phyloP scores from a whole-genome alignment of 2,888 invertebrate genomes.

The Mythimna vitellina region DNA sequence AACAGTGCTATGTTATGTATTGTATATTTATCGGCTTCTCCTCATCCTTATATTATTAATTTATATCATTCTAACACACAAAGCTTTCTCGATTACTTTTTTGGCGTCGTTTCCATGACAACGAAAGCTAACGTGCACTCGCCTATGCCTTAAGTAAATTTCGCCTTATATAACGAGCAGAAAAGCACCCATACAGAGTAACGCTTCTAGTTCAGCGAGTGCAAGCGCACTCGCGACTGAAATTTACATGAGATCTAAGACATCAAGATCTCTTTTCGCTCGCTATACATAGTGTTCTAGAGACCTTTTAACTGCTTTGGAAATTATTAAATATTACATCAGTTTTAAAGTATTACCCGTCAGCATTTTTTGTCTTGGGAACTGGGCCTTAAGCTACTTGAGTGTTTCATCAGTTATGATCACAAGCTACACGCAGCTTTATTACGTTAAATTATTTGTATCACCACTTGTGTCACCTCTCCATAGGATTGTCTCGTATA shows the following conservation, averaged over 20 bases:
- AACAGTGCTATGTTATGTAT: conserved; percentile 54
- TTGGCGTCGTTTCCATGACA: conserved; percentile 29
- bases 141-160: too few species aligned
- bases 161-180: not conserved
- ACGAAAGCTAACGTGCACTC: not conserved
- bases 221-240: not conserved
- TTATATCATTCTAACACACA: conserved; percentile 38
- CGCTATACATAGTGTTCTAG: too few species aligned
- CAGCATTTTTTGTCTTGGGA: conserved; percentile 30
- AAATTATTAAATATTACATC: not conserved
- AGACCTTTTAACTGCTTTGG: too few species aligned
- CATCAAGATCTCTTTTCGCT: not conserved
- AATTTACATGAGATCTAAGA: not conserved
- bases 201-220: not conserved
- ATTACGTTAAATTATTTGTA: conserved; percentile 37
- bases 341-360: too few species aligned
- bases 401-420: conserved; percentile 40
- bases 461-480: conserved; percentile 55
- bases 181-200: not conserved
- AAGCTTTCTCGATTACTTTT: conserved; percentile 33
- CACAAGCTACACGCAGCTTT: conserved; percentile 40
- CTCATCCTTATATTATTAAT: conserved; percentile 38
- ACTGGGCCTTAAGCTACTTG: conserved; percentile 15
- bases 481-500: conserved; percentile 59
- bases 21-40: conserved; percentile 48